Conservation (phyloP, 2,113 vertebrate species). For the Accipiter cooperii region DNA sequence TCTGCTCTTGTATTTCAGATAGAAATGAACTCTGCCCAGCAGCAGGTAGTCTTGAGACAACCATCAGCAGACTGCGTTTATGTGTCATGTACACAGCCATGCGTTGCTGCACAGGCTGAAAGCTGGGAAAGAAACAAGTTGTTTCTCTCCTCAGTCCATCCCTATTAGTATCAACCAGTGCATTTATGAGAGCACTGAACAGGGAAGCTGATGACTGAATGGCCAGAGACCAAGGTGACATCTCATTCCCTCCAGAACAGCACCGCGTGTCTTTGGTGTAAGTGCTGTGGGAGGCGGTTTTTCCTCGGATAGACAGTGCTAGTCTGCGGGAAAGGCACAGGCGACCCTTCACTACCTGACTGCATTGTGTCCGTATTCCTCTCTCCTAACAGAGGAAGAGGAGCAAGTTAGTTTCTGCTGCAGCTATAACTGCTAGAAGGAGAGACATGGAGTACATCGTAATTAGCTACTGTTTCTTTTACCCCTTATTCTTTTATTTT, state of each 20-base stretch:
- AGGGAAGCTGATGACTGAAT: background rate
- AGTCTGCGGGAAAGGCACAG: background rate
- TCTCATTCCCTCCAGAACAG: background rate
- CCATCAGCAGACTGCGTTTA: background rate
- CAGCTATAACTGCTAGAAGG: background rate
- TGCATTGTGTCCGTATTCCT: background rate
- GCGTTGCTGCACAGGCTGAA: background rate
- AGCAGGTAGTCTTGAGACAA: conserved; percentile 22
- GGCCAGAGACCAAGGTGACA: background rate
- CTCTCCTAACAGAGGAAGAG: background rate
- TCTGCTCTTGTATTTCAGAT: background rate
- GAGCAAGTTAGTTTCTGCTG: background rate
- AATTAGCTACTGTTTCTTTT: background rate
- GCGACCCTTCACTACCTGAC: background rate
- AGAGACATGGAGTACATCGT: background rate
- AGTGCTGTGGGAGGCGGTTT: background rate
- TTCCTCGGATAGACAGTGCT: background rate
- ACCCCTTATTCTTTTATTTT: background rate
- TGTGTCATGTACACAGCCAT: background rate
- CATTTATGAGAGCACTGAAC: background rate
- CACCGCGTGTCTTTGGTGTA: background rate
- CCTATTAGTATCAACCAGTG: background rate
- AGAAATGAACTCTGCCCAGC: background rate
- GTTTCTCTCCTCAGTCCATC: background rate
- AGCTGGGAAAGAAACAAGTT: background rate